Percentiles rank a stretch among this genome's conserved stretches.
phyloP scores from a whole-genome alignment of 1,140 invertebrate species.

The Cydia fagiglandana region DNA sequence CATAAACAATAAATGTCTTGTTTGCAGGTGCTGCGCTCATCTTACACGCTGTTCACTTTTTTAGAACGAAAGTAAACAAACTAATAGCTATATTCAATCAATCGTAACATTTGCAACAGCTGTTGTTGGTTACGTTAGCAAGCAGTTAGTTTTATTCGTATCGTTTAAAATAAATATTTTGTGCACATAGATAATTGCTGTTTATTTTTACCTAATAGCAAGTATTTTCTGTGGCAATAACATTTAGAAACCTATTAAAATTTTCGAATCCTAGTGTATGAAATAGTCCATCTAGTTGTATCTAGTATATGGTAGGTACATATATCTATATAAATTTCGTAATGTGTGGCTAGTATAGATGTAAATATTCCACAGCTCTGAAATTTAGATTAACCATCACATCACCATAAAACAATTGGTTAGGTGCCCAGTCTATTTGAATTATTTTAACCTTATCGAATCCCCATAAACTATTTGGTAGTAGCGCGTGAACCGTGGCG shows the following conservation, averaged over 20 bases:
- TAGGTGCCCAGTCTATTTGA: constrained; percentile 8
- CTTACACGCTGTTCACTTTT: constrained; percentile 64
- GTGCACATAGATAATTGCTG: background rate
- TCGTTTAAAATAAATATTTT: background rate
- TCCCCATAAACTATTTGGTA: constrained; percentile 12
- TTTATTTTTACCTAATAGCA: background rate
- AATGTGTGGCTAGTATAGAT: background rate
- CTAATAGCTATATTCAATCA: background rate
- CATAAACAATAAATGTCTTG: constrained; percentile 32
- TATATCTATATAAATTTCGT: no score
- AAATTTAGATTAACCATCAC: background rate
- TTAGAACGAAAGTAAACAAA: constrained; percentile 45
- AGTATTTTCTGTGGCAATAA: no score
- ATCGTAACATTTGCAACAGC: background rate
- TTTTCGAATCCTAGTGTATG: no score
- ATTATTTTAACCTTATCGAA: constrained; percentile 15
- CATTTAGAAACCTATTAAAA: no score
- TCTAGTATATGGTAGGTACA: no score
- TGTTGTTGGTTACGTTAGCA: background rate
- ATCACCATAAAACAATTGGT: constrained; percentile 1
- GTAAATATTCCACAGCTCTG: background rate
- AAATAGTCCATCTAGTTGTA: no score
- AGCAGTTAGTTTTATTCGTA: background rate
- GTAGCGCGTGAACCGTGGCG: constrained; percentile 20
- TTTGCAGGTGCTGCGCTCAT: constrained; percentile 62